phyloP scores from a whole-genome alignment of 2,113 vertebrate species.

The Pterophyllum scalare region DNA sequence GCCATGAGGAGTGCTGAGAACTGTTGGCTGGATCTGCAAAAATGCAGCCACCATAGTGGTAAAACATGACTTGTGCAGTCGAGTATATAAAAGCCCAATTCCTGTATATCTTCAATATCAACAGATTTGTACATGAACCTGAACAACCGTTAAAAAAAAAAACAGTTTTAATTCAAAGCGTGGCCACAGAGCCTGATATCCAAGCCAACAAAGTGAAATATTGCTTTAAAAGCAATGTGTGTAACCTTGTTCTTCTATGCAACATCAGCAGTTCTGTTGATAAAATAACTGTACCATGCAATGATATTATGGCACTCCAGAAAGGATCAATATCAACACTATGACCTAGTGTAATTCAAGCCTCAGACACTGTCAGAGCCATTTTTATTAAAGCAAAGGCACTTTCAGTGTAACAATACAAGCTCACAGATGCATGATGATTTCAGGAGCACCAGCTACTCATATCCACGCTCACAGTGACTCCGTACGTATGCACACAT shows the following conservation, averaged over 20 bases:
- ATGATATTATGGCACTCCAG: slow-evolving; percentile 26
- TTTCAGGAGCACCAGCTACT: too few relatives aligned
- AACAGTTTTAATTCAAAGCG: background rate
- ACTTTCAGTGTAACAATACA: background rate
- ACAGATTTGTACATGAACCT: background rate
- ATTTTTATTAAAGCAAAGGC: slow-evolving; percentile 32
- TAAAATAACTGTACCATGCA: slow-evolving; percentile 39
- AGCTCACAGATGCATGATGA: background rate
- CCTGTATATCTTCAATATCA: background rate
- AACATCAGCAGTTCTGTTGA: slow-evolving; percentile 62
- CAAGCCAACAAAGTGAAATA: slow-evolving; percentile 31
- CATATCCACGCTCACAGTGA: background rate
- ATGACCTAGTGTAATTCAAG: slow-evolving; percentile 17
- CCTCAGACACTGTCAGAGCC: slow-evolving; percentile 20
- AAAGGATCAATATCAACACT: slow-evolving; percentile 55
- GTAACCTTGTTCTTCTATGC: slow-evolving; percentile 33
- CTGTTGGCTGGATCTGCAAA: background rate
- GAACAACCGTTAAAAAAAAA: background rate
- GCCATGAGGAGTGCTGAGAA: background rate
- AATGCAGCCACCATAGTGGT: too few relatives aligned
- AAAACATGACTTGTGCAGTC: background rate
- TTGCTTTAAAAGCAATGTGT: slow-evolving; percentile 32
- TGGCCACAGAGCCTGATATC: background rate
- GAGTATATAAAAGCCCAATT: background rate
- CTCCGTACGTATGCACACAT: background rate